Base-by-base conservation (phyloP, 2,113 vertebrate genomes). In the Oceanites oceanicus region DNA sequence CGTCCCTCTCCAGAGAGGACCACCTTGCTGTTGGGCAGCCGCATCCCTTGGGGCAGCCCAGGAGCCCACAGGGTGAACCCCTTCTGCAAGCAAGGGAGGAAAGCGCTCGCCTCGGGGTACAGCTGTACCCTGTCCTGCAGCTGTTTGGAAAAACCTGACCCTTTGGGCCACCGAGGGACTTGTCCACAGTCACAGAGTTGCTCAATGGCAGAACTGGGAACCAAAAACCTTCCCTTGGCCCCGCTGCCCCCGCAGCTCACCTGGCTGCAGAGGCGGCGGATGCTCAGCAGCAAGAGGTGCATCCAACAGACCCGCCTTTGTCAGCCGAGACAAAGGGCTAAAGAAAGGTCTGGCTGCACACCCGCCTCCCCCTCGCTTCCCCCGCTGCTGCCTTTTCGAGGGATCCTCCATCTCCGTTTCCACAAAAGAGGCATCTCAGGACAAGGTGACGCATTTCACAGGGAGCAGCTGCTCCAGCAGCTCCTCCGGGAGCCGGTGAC, bases 321-420 rank as follows among this genome's bases (percentile, higher is more conserved):
- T 97, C 27, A 36, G 81, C 90, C 58, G 50, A 90, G 74, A 97
- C 96, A 97, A 97, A 97, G 92, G 91, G 94, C 89, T 91, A 93
- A 86, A 96, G 94, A 94, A 86, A 95, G 89, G 52, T 72, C 91
- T 78, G 91, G 58, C 86, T 91, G 93, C 92, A 87, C 88, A 47
- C 67, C 89, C 38, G 2, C 85, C 81, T 72, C 66, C 81, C 6
- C 2, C 88, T 47, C 63, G 2, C 83, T 49, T 77, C 52, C 63
- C 81, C 77, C 29, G 8, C 74, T 7, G 92, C 70, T 22, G 29
- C 91, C 62, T 65, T 81, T 68, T 42, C 1, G 18, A 66, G 72
- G 68, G 32, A 67, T 29, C 45, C 62, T 72, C 77, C 4, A 0
- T 38, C 93, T 72, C 75, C 2, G 2, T 34, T 68, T n/a, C 66